phyloP scores from a whole-genome alignment of 2,797 vertebrate species.

The Apodemus agrarius region DNA sequence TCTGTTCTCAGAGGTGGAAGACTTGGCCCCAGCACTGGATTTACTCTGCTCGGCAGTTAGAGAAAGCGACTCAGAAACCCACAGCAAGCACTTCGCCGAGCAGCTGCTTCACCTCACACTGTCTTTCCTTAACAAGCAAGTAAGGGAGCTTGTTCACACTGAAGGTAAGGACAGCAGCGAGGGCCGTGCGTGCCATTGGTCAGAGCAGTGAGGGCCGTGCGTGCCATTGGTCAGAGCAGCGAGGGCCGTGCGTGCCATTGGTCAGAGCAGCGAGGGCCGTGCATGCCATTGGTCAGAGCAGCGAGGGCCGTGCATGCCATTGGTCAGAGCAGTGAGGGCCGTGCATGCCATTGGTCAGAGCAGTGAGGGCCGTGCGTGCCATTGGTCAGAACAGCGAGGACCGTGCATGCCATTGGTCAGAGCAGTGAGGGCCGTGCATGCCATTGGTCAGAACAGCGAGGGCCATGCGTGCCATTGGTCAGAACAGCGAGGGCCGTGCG shows the following conservation, averaged over 20 bases:
- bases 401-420: too few relatives aligned
- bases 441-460: not conserved
- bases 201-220: not conserved
- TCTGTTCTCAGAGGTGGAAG: slow-evolving; percentile 90
- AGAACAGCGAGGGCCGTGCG: not conserved
- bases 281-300: too few relatives aligned
- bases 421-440: not conserved
- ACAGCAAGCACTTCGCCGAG: slow-evolving; percentile 96
- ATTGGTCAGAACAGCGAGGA: too few relatives aligned
- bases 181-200: not conserved
- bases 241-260: not conserved
- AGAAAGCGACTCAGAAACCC: slow-evolving; percentile 93
- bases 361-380: not conserved
- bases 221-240: not conserved
- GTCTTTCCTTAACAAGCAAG: slow-evolving; percentile 93
- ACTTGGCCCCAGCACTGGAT: slow-evolving; percentile 93
- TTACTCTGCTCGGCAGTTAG: slow-evolving; percentile 92
- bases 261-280: not conserved
- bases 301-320: not conserved
- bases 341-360: too few relatives aligned
- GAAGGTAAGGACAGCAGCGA: slow-evolving; percentile 85
- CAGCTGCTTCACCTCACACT: slow-evolving; percentile 94
- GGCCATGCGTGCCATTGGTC: too few relatives aligned
- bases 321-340: not conserved
- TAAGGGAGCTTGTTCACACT: slow-evolving; percentile 86